Conservation (phyloP, 2,888 invertebrate species). For the Dusona sp. region DNA sequence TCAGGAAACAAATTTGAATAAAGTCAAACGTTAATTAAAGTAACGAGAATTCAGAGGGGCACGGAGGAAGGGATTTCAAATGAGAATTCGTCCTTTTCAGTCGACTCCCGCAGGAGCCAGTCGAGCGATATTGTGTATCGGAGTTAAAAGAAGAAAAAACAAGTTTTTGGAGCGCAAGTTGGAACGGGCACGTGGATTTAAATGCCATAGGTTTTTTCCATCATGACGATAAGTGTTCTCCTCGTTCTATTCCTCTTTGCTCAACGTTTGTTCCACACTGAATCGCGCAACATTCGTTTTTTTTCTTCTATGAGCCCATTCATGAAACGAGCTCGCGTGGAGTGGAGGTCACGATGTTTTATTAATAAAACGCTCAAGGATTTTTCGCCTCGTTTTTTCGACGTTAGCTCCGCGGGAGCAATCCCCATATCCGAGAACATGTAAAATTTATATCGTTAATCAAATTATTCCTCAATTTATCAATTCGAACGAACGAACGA, state of each 20-base stretch:
- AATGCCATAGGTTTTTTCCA: neutral
- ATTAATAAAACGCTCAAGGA: conserved; percentile 76
- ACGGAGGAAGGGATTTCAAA: neutral
- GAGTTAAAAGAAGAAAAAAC: neutral
- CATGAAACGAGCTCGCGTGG: conserved; percentile 77
- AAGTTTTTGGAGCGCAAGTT: neutral
- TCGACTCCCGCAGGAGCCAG: neutral
- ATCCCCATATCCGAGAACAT: neutral
- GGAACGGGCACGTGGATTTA: neutral
- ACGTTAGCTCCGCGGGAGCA: neutral
- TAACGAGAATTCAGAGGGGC: neutral
- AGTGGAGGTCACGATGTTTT: conserved; percentile 72
- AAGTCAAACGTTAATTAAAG: neutral
- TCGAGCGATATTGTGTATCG: neutral
- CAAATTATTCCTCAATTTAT: neutral
- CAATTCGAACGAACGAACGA: neutral
- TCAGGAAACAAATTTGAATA: neutral
- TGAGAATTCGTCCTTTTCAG: neutral
- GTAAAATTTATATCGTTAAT: no score
- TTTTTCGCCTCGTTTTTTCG: conserved; percentile 54
- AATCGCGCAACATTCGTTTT: conserved; percentile 27
- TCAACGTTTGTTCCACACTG: conserved; percentile 18
- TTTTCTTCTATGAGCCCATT: conserved; percentile 71
- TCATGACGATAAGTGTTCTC: conserved; percentile 1
- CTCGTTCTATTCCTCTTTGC: neutral